Evolutionary conservation across 2,888 invertebrate species (phyloP).

Genomic region (Pammene aurita): DNA sequence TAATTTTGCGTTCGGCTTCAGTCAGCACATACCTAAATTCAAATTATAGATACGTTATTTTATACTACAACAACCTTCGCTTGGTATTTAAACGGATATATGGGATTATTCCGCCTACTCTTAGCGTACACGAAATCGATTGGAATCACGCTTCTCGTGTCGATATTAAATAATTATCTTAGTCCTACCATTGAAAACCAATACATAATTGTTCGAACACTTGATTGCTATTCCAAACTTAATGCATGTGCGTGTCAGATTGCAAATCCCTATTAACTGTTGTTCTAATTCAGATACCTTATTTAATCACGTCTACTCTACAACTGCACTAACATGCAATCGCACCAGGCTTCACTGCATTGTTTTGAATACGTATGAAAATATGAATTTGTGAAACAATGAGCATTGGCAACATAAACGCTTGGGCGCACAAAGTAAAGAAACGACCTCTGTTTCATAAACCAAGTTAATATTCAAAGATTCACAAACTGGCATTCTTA

Average conservation of each 20-base stretch:
- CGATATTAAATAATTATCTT: conserved; percentile 15
- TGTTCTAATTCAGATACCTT: conserved; percentile 11
- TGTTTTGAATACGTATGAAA: conserved; percentile 33
- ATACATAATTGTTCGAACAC: not conserved
- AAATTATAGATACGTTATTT: conserved; percentile 9
- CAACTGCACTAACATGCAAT: conserved; percentile 26
- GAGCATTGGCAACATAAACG: conserved; percentile 37
- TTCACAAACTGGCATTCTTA: conserved; percentile 33
- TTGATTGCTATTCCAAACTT: conserved; percentile 6
- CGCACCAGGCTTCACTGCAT: conserved; percentile 9
- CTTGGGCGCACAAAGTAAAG: conserved; percentile 27
- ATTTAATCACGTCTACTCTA: not conserved
- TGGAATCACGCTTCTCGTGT: not conserved
- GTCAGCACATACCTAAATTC: conserved; percentile 12
- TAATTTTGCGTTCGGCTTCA: conserved; percentile 19
- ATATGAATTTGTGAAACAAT: conserved; percentile 41
- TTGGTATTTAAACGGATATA: conserved; percentile 11
- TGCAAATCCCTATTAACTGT: not conserved
- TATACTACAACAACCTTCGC: conserved; percentile 32
- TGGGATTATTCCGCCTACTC: not conserved
- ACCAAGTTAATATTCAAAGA: conserved; percentile 41
- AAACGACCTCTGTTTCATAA: conserved; percentile 42
- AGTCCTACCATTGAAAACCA: conserved; percentile 2
- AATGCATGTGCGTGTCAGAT: conserved; percentile 2
- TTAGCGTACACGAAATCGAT: not conserved